These are phyloP conservation scores for Montipora sp. DNA, from an alignment of 64 coral and sea anemone genomes.

Conservation along the genomic window DNA sequence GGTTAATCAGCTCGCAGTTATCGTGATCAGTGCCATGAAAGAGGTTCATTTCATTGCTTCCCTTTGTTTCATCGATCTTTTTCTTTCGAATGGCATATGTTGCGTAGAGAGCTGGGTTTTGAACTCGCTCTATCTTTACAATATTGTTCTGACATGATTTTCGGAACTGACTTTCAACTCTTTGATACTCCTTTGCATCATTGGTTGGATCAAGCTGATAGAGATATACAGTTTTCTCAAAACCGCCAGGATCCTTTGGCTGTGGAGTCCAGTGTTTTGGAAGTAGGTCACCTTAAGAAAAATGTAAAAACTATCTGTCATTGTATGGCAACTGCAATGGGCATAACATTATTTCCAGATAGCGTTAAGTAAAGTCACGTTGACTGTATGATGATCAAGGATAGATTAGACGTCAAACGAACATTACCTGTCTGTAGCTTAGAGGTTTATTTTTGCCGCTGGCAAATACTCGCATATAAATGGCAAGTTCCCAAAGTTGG, in stretches of 20 bases:
- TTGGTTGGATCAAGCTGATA: conserved; percentile 40
- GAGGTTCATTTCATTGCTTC: conserved; percentile 74
- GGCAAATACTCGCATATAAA: no score
- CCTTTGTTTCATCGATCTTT: conserved; percentile 70
- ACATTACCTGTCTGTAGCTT: no score
- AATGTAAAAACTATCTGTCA: conserved; percentile 25
- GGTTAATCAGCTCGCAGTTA: conserved; percentile 52
- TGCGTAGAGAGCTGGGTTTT: conserved; percentile 66
- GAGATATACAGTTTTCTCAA: conserved; percentile 53
- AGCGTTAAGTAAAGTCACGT: no score
- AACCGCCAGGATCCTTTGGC: conserved; percentile 38
- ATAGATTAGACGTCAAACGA: no score
- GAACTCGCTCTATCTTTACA: conserved; percentile 65
- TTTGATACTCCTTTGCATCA: conserved; percentile 63
- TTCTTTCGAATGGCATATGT: conserved; percentile 63
- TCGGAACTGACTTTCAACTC: background rate
- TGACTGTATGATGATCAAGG: no score
- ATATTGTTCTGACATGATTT: conserved; percentile 38
- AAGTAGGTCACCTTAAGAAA: background rate
- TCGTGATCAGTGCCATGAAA: conserved; percentile 71
- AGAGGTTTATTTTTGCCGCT: no score
- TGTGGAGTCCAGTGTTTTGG: conserved; percentile 71
- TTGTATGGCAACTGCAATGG: background rate
- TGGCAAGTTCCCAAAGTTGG: no score
- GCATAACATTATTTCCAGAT: no score